These are phyloP conservation scores for Octomys mimax DNA, from an alignment of 2,797 vertebrate species.

Conservation along the genomic window DNA sequence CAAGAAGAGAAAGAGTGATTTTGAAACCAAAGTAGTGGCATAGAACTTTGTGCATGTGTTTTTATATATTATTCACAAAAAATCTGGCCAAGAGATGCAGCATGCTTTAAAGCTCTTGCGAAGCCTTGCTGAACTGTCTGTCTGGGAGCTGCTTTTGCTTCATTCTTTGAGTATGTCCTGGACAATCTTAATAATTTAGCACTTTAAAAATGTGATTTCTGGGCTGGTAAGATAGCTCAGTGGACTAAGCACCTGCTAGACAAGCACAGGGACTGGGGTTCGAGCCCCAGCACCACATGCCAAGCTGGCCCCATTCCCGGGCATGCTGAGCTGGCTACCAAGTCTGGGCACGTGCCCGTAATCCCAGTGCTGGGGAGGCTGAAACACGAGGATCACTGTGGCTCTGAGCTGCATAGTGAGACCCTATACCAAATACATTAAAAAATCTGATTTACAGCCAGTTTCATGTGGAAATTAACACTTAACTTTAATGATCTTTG, in stretches of 20 bases:
- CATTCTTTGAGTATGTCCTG: neutral
- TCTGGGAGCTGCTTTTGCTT: neutral
- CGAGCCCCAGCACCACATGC: too few species aligned
- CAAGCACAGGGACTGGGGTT: too few species aligned
- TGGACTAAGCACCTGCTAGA: too few species aligned
- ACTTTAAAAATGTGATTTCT: neutral
- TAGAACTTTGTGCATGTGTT: neutral
- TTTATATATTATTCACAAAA: neutral
- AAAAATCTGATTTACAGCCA: neutral
- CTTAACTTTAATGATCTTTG: constrained; percentile 9
- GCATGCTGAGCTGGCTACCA: too few species aligned
- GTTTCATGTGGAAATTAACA: constrained; percentile 10
- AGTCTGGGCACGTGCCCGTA: too few species aligned
- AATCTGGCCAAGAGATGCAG: neutral
- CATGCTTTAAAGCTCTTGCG: neutral
- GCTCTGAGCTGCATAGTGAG: too few species aligned
- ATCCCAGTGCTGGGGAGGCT: too few species aligned
- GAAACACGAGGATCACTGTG: too few species aligned
- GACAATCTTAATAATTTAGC: neutral
- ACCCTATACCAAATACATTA: too few species aligned
- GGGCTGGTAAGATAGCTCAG: too few species aligned
- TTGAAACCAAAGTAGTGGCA: neutral
- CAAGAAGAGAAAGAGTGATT: neutral
- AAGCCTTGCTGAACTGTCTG: neutral
- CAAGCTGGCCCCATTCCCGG: too few species aligned